Base-by-base conservation (phyloP, 2,888 invertebrate species). In the Tupiocoris notatus region DNA sequence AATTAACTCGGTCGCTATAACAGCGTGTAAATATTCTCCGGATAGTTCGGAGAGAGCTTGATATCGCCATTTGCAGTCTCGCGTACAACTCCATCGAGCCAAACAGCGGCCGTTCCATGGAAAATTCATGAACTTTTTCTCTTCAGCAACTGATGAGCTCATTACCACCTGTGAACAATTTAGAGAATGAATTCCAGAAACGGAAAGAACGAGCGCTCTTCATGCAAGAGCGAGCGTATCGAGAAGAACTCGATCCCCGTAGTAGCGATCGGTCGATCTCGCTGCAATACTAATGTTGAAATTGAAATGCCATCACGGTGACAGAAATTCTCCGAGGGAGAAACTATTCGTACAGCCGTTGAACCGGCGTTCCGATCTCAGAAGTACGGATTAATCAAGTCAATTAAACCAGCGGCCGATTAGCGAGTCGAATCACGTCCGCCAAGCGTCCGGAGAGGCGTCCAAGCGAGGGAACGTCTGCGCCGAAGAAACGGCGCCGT, bases 301-400 rank as follows among this genome's bases (percentile, higher is more conserved):
- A 20, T 57, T 20, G 22, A 67, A 67, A 67, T 67, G 22, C 57
- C 67, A 17, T 39, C 39, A 39, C 39, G 39, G 39, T 39, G 39
- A 39, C 39, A 39, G 39, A 39, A 39, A 39, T 39, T 39, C 39
- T 39, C 39, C 39, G 12, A 18, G 64, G 56, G 67, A n/a, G 21
- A 67, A 67, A 67, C 57, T 67, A 67, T 67, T 67, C 21, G 22
- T 20, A 57, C 67, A 57, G 67, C 67, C 67, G 67, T 57, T 67
- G 67, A 57, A 57, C 67, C 57, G 9, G 57, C 21, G 56, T 67
- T 67, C 67, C 67, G 16, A 22, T 23, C 22, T 1, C 56, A 22
- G 23, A 39, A 56, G 22, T 22, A 57, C 57, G 67, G 57, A 67
- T 67, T 67, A 67, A 67, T 67, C 67, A 57, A 67, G 67, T 54